These are phyloP conservation scores for Discoglossus pictus DNA, from an alignment of 2,797 vertebrate genomes.

Conservation along the genomic window DNA sequence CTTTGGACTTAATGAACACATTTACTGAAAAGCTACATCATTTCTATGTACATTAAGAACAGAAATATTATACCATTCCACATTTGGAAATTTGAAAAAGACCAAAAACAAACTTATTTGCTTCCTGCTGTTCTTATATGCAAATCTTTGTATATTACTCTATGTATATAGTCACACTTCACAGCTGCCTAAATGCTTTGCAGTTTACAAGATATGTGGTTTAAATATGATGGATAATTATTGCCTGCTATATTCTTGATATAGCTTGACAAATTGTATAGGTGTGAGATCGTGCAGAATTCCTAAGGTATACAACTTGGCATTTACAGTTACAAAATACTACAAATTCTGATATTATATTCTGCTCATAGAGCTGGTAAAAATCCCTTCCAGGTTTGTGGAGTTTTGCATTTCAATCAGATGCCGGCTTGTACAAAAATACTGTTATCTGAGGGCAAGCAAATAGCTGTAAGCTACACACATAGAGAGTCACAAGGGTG, in stretches of 20 bases:
- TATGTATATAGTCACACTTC: constrained; percentile 62
- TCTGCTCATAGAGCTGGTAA: constrained; percentile 63
- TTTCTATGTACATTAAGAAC: constrained; percentile 65
- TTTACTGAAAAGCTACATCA: constrained; percentile 19
- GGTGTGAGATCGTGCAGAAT: constrained; percentile 47
- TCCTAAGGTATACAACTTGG: constrained; percentile 36
- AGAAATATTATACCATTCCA: constrained; percentile 55
- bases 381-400: constrained; percentile 60
- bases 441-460: constrained; percentile 78
- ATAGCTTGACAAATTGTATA: constrained; percentile 66
- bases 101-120: constrained; percentile 63
- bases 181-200: constrained; percentile 68
- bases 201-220: constrained; percentile 70
- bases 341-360: constrained; percentile 72
- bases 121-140: constrained; percentile 70
- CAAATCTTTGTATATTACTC: constrained; percentile 64
- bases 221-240: constrained; percentile 72
- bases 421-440: constrained; percentile 74
- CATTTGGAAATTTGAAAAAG: constrained; percentile 64
- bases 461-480: constrained; percentile 88
- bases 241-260: constrained; percentile 69
- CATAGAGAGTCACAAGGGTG: constrained; percentile 91
- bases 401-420: constrained; percentile 69
- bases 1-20: constrained; percentile 36
- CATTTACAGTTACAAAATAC: constrained; percentile 52